Base-by-base conservation (phyloP, 30 jellyfish, hydroid and myxozoan species). In the Aurelia aurita region DNA sequence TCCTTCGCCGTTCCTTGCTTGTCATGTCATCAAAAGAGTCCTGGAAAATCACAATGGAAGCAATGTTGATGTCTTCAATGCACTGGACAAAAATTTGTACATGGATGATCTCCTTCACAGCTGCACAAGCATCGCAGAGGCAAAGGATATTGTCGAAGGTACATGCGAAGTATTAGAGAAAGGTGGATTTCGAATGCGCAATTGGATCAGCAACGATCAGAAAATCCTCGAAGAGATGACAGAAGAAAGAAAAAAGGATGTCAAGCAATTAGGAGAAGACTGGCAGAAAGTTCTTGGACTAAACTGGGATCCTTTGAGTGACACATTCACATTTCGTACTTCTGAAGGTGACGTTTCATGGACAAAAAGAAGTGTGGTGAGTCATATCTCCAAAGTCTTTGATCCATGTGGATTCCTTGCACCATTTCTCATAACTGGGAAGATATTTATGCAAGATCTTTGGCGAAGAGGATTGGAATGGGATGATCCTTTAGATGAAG, bases 391-490 rank as follows among this genome's bases (percentile, higher is more conserved):
- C 46, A 35, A 27, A 0, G 60, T 65, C 54, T 81, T 81, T 43
- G 91, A 81, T 67, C 87, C 91, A 21, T 51, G 73, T 29, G 86
- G 86, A 6, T 31, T 81, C 64, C 27, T 81, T 0, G 72, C 91
- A 19, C 77, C 87, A 28, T 28, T 81, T 15, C 58, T 67, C 47
- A 21, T 67, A 22, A 65, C 44, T 6, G 86, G n/a, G n/a, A n/a
- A n/a, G n/a, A n/a, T n/a, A n/a, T n/a, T n/a, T n/a, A n/a, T n/a
- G n/a, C n/a, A n/a, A n/a, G n/a, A n/a, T n/a, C 69, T 67, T 13
- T 55, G 72, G 74, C 31, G 45, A 12, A 43, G 44, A 35, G 86
- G 76, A 10, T 25, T 81, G 65, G 62, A 45, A 21, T 65, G 87
- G 86, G 91, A 81, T 53, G 76, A 65, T 1, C 69, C 19, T 4